Percentiles rank a stretch among this genome's conserved stretches.
Evolutionary conservation across 64 coral and sea anemone genomes (phyloP).

Genomic region (Cladopsammia gracilis): DNA sequence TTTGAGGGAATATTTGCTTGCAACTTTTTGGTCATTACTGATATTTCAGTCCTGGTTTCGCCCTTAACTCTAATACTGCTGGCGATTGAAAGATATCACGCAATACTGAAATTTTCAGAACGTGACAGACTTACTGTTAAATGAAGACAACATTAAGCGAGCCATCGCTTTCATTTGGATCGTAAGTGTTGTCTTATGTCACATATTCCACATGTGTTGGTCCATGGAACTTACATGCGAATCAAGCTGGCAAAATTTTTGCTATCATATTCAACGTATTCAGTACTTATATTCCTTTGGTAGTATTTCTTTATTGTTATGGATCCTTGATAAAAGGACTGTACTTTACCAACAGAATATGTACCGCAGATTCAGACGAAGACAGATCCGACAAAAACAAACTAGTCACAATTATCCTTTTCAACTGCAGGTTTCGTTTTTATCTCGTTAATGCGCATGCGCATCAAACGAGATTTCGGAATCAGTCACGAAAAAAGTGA

Average conservation of each 20-base stretch:
- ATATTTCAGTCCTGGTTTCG: neutral
- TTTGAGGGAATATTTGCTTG: neutral
- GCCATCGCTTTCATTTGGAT: neutral
- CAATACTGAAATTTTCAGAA: neutral
- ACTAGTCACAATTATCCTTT: no score
- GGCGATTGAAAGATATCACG: neutral
- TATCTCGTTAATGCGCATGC: no score
- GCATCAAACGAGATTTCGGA: no score
- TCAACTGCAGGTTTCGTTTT: no score
- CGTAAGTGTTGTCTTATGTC: neutral
- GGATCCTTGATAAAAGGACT: slow-evolving; percentile 9
- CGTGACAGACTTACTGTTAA: neutral
- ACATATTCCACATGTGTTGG: neutral
- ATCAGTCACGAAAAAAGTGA: no score
- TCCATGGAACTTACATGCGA: neutral
- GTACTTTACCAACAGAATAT: slow-evolving; percentile 44
- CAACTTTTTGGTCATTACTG: neutral
- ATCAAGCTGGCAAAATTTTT: neutral
- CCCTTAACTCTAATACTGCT: neutral
- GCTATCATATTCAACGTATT: neutral
- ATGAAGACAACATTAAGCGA: neutral
- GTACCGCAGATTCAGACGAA: neutral
- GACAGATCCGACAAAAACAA: slow-evolving; percentile 15
- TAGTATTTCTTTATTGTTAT: neutral
- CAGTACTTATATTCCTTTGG: neutral